A percentile compares a stretch with the other conserved stretches of the same genome.
Evolutionary conservation across 2,888 invertebrate genomes (phyloP).

Genomic region (Cremastinae sp.): DNA sequence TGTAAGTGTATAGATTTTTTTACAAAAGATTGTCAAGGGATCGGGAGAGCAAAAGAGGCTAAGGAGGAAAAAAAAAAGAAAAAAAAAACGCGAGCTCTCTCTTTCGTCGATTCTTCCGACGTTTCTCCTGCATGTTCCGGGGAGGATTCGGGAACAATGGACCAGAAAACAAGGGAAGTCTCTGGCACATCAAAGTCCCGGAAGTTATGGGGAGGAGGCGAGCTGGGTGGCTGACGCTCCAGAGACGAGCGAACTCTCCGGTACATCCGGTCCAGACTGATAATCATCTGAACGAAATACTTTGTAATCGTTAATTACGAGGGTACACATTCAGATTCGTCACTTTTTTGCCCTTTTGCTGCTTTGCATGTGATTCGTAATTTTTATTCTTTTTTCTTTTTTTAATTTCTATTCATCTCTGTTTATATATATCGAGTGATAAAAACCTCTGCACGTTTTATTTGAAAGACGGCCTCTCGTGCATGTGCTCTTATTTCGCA

Average conservation of each 20-base stretch:
- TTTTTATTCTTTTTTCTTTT: too few relatives aligned
- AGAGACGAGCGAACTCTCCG: conserved; percentile 58
- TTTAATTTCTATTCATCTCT: too few relatives aligned
- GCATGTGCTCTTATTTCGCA: too few relatives aligned
- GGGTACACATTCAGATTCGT: conserved; percentile 54
- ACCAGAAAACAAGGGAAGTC: conserved; percentile 77
- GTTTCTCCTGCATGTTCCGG: conserved; percentile 27
- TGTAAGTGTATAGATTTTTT: too few relatives aligned
- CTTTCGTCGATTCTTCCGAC: not conserved
- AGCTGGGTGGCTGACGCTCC: conserved; percentile 9
- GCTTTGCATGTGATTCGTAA: not conserved
- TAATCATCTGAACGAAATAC: conserved; percentile 80
- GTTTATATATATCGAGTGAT: too few relatives aligned
- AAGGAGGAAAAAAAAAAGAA: not conserved
- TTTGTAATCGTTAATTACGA: conserved; percentile 80
- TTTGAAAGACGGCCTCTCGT: too few relatives aligned
- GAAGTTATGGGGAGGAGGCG: conserved; percentile 77
- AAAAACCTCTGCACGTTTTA: too few relatives aligned
- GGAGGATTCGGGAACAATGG: conserved; percentile 72
- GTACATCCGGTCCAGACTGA: conserved; percentile 79
- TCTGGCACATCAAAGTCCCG: conserved; percentile 78
- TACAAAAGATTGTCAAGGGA: not conserved
- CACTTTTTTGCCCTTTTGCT: conserved; percentile 19
- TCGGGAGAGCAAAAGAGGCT: conserved; percentile 25
- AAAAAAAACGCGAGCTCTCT: too few relatives aligned